Evolutionary conservation across 2,888 invertebrate genomes (phyloP).

Genomic region (Criorhina ranunculi): DNA sequence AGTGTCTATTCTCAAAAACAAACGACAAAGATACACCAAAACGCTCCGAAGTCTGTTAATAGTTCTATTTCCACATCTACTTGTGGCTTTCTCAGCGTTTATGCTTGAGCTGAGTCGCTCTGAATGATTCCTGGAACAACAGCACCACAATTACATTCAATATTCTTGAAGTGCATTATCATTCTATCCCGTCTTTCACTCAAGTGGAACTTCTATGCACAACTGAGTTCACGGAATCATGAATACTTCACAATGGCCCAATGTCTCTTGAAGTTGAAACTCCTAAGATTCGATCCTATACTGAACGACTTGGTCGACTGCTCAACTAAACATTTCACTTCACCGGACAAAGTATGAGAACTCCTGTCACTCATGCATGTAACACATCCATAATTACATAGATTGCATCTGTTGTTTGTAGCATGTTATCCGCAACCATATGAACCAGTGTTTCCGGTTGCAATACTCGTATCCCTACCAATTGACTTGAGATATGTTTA

Average conservation of each 20-base stretch:
- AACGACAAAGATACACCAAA: too few relatives aligned
- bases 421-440: neutral
- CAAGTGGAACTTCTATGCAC: neutral
- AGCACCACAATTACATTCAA: neutral
- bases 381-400: constrained; percentile 47
- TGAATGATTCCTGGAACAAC: neutral
- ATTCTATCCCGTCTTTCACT: neutral
- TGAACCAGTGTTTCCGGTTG: neutral
- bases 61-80: too few relatives aligned
- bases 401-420: constrained; percentile 13
- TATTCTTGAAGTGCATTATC: neutral
- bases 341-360: neutral
- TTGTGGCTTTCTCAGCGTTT: neutral
- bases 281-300: neutral
- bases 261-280: neutral
- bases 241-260: too few relatives aligned
- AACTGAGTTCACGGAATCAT: neutral
- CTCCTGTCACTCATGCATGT: constrained; percentile 23
- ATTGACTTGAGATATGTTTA: neutral
- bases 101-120: neutral
- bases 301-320: neutral
- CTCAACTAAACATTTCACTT: neutral
- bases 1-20: too few relatives aligned
- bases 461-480: neutral
- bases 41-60: too few relatives aligned